These are phyloP conservation scores for Hydractinia echinata DNA, from an alignment of 30 jellyfish, hydroid and myxozoan genomes.

Conservation along the genomic window DNA sequence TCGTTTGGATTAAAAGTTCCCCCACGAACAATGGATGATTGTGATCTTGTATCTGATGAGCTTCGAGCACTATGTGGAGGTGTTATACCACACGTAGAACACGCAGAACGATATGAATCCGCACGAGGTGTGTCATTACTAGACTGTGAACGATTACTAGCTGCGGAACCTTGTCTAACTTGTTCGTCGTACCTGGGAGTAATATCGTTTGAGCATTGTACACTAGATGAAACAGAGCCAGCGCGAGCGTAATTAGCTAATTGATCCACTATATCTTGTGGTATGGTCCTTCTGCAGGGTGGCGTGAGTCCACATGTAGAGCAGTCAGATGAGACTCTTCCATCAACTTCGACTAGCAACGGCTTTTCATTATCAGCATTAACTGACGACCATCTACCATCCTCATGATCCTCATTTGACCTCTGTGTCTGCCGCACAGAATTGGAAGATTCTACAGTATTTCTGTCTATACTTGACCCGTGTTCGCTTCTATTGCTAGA, in stretches of 20 bases:
- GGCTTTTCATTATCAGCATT: background rate
- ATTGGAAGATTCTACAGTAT: too few species aligned
- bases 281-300: background rate
- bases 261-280: constrained; percentile 1
- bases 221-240: constrained; percentile 4
- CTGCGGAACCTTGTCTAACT: too few species aligned
- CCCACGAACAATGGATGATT: too few species aligned
- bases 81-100: constrained; percentile 13
- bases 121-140: constrained; percentile 10
- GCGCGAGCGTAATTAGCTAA: background rate
- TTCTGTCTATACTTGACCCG: too few species aligned
- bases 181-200: too few species aligned
- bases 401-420: background rate
- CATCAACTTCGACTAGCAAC: background rate
- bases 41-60: too few species aligned
- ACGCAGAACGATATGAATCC: background rate
- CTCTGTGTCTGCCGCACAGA: too few species aligned
- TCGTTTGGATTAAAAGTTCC: too few species aligned
- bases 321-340: constrained; percentile 1
- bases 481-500: background rate
- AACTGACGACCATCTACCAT: background rate
- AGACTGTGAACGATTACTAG: background rate
- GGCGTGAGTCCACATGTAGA: constrained; percentile 33
- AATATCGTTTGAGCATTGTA: too few species aligned
- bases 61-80: constrained; percentile 11